Conservation (phyloP, 2,888 invertebrate genomes). For the Aphodius sticticus region DNA sequence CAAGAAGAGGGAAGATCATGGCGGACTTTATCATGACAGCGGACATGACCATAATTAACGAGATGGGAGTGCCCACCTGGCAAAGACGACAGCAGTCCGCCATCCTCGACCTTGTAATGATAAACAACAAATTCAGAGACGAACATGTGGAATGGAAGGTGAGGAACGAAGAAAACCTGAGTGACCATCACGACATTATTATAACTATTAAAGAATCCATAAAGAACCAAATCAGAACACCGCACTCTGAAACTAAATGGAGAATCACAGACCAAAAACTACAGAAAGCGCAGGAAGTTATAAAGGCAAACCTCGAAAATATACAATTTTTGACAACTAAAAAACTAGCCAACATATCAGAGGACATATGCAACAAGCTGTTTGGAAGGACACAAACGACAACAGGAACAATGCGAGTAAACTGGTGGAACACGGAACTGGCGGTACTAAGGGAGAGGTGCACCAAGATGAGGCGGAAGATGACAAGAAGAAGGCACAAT, state of each 20-base stretch:
- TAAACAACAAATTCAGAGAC: background rate
- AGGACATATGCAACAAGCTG: background rate
- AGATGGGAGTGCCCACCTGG: background rate
- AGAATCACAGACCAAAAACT: background rate
- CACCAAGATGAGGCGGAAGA: no score
- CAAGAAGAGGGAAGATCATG: conserved; percentile 21
- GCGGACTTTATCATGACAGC: conserved; percentile 11
- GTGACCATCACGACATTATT: background rate
- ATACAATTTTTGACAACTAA: background rate
- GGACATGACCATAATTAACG: background rate
- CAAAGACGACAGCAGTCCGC: conserved; percentile 5
- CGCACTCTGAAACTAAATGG: background rate
- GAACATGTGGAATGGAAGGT: background rate
- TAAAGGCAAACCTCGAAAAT: background rate
- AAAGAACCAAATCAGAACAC: background rate
- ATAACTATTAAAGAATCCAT: background rate
- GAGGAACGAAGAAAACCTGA: background rate
- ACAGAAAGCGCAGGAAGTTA: background rate
- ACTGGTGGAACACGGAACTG: background rate
- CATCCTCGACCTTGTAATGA: conserved; percentile 24
- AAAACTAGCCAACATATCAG: background rate
- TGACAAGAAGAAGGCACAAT: no score
- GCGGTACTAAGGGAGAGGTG: background rate
- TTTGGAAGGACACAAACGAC: background rate
- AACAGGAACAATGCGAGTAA: background rate